Base-by-base conservation (phyloP, 2,888 invertebrate species). In the Drosophila incognita region DNA sequence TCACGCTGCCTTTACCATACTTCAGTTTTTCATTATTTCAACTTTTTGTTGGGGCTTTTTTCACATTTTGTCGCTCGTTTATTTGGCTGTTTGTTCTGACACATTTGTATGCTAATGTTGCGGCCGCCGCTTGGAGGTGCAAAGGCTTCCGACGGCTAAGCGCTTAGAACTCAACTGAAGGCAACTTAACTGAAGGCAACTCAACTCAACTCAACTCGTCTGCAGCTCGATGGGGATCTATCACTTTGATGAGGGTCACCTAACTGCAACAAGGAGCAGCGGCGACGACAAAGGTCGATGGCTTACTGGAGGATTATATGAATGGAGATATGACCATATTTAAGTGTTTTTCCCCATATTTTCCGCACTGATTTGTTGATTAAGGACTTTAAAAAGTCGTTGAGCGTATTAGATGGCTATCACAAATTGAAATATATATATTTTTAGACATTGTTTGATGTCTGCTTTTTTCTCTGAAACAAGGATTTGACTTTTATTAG, bases 31-130 rank as follows among this genome's bases (percentile, higher is more conserved):
- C 48, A 29, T 29, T 40, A 38, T 54, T 69, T 52, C 60, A 38
- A 53, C 56, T 54, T 49, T 48, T 36, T 31, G 29, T 36, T 52
- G 53, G 69, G 29, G 49, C 56, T 33, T 24, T 33, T 78, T 48
- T 70, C 24, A 46, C 24, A 27, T 46, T 46, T 70, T 72, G 82
- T 77, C 52, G 63, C 53, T 65, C 60, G 68, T 83, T 74, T 85
- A 75, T 87, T 85, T 74, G 89, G 74, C 63, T 86, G 79, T 84
- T 85, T 89, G 87, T 83, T 90, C 90, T 83, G 87, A 87, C 85
- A 90, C 85, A 86, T 86, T 86, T 90, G 90, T 90, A 86, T 86
- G 85, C 89, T 86, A 86, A 90, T 86, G 79, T 81, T 70, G 72
- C 66, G 81, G 83, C 72, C 62, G 87, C 68, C 64, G 29, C 36